phyloP scores from a whole-genome alignment of 64 coral and sea anemone genomes.

The Pachyseris speciosa region DNA sequence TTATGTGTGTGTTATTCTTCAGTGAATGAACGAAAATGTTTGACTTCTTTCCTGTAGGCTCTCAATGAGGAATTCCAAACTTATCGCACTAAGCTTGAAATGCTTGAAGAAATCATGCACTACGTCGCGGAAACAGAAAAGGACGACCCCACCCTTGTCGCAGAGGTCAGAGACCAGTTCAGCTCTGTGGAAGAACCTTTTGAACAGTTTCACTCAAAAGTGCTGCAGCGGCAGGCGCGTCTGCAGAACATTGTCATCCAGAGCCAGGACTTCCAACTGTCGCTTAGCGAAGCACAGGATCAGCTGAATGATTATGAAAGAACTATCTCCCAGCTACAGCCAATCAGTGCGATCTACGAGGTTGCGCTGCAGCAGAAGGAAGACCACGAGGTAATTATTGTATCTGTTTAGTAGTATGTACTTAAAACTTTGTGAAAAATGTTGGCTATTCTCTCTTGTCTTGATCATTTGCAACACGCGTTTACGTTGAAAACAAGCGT shows the following conservation, averaged over 20 bases:
- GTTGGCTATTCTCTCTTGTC: too few species aligned
- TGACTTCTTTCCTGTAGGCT: constrained; percentile 19
- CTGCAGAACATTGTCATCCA: constrained; percentile 86
- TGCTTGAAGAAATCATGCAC: constrained; percentile 72
- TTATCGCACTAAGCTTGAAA: constrained; percentile 80
- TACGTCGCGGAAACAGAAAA: constrained; percentile 63
- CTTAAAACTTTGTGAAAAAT: not conserved
- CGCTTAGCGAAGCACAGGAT: constrained; percentile 68
- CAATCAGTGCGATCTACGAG: constrained; percentile 78
- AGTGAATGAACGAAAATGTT: not conserved
- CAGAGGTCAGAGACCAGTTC: constrained; percentile 76
- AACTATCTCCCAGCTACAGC: constrained; percentile 37
- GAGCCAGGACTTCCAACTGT: constrained; percentile 81
- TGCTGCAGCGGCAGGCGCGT: constrained; percentile 70
- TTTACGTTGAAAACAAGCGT: too few species aligned
- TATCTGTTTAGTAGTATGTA: not conserved
- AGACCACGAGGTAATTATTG: constrained; percentile 84
- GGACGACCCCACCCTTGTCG: constrained; percentile 78
- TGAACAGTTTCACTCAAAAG: constrained; percentile 76
- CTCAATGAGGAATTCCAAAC: constrained; percentile 86
- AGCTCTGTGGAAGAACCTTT: constrained; percentile 72
- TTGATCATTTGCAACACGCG: too few species aligned
- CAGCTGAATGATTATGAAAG: constrained; percentile 85
- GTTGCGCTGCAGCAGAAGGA: constrained; percentile 70
- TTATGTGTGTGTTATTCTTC: too few species aligned